A percentile compares a stretch with the other conserved stretches of the same genome.
Conservation (phyloP, 2,113 vertebrate genomes). For the Serilophus lunatus region DNA sequence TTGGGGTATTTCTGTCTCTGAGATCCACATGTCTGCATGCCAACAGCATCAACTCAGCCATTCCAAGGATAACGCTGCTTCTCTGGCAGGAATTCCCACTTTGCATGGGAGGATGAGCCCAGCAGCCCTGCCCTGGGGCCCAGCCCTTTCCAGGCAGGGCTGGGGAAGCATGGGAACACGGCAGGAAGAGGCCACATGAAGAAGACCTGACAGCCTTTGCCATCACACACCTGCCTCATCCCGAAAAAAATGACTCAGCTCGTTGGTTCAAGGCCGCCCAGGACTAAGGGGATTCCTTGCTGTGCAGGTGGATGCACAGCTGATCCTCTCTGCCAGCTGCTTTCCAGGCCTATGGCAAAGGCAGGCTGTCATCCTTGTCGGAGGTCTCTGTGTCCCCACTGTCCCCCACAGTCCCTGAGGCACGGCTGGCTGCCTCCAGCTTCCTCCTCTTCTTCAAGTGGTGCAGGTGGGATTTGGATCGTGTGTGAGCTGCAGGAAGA, state of each 20-base stretch:
- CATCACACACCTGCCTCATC: background rate
- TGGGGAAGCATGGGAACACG: background rate
- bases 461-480: conserved; percentile 88
- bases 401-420: background rate
- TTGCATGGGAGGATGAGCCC: background rate
- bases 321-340: background rate
- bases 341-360: background rate
- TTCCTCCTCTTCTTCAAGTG: conserved; percentile 84
- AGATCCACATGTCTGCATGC: background rate
- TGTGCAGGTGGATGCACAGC: background rate
- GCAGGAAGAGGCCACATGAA: background rate
- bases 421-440: background rate
- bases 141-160: background rate
- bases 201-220: background rate
- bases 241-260: background rate
- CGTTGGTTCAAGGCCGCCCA: background rate
- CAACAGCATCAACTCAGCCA: background rate
- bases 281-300: background rate
- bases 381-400: background rate
- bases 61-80: background rate
- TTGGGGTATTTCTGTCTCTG: background rate
- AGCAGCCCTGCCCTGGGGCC: background rate
- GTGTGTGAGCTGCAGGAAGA: conserved; percentile 82
- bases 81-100: background rate
- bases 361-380: background rate